These are phyloP conservation scores for Aradus depressus DNA, from an alignment of 2,888 invertebrate species.

Conservation along the genomic window DNA sequence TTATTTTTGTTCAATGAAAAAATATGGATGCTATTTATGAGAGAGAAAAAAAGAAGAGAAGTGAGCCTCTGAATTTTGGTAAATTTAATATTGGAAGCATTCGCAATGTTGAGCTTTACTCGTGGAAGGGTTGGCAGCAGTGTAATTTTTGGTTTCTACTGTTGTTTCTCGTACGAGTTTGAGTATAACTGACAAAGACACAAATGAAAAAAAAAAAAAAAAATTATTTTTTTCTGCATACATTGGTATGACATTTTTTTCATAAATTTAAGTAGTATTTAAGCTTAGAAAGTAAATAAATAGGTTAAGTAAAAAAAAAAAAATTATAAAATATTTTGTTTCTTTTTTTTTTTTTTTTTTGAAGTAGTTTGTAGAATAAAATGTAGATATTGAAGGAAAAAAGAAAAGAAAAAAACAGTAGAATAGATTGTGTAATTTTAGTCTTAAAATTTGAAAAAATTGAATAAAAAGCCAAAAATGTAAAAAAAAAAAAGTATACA, in stretches of 20 bases:
- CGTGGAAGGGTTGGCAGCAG: conserved; percentile 9
- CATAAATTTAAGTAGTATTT: conserved; percentile 15
- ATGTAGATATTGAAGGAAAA: too few relatives aligned
- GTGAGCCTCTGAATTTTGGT: conserved; percentile 3
- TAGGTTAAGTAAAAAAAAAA: conserved; percentile 15
- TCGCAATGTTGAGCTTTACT: conserved; percentile 7
- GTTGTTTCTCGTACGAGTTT: conserved; percentile 13
- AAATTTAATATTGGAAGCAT: conserved; percentile 6
- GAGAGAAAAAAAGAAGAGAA: neutral
- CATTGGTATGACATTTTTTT: conserved; percentile 14
- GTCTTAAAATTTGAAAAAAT: conserved; percentile 6
- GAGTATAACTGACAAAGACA: too few relatives aligned
- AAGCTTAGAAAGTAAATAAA: conserved; percentile 12
- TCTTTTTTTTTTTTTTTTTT: conserved; percentile 10
- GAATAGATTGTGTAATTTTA: conserved; percentile 17
- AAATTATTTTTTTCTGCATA: conserved; percentile 10
- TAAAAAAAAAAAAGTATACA: neutral
- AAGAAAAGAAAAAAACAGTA: conserved; percentile 10
- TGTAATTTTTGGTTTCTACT: conserved; percentile 14
- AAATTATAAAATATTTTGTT: conserved; percentile 15
- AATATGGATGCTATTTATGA: conserved; percentile 4
- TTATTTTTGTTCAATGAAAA: conserved; percentile 10
- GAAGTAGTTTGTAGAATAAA: conserved; percentile 16
- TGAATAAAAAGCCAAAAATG: neutral
- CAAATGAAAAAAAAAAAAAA: conserved; percentile 12